Evolutionary conservation across 2,888 invertebrate species (phyloP), one percentile per base, ranked within the genome.

Genomic region (Noctua fimbriata): DNA sequence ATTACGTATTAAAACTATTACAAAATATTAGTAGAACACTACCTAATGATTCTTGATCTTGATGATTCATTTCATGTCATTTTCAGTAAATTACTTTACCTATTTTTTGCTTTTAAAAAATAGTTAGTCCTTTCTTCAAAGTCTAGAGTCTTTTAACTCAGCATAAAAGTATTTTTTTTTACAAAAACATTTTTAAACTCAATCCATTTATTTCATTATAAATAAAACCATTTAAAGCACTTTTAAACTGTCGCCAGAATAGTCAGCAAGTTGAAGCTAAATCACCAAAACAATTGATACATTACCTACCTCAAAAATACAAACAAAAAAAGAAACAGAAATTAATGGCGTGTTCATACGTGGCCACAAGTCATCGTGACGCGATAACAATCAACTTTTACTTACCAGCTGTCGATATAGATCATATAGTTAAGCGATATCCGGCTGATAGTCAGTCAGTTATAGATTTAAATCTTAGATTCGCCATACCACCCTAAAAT

Each of bases 321-420:
- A 73, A 71, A 74, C 67, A 69, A 86, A 73, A 83, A 82, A 73
- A 66, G 28, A 6, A 66, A 55, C 60, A 75, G 52, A 69, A 82
- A 84, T 75, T 84, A 87, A 89, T 87, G 80, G 85, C 69, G 72
- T 82, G 84, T 78, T 87, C 89, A 88, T 82, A 87, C 77, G 83
- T 67, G 66, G 67, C 82, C 82, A 82, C 86, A 85, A 88, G 78
- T 87, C 83, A 87, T 87, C 86, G 88, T 89, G 86, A 82, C 75
- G 75, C 55, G 90, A 90, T 90, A 85, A 76, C 55, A 84, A 90
- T 90, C 89, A 89, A 90, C 88, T 90, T 90, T 89, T 90, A 90
- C 90, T 89, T 89, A 90, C 88, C 81, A 60, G 58, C 82, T 80
- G 87, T 88, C 84, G 87, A 89, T 89, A 82, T 70, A 82, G 83